phyloP scores from a whole-genome alignment of 2,797 vertebrate genomes.

The Acridotheres tristis region DNA sequence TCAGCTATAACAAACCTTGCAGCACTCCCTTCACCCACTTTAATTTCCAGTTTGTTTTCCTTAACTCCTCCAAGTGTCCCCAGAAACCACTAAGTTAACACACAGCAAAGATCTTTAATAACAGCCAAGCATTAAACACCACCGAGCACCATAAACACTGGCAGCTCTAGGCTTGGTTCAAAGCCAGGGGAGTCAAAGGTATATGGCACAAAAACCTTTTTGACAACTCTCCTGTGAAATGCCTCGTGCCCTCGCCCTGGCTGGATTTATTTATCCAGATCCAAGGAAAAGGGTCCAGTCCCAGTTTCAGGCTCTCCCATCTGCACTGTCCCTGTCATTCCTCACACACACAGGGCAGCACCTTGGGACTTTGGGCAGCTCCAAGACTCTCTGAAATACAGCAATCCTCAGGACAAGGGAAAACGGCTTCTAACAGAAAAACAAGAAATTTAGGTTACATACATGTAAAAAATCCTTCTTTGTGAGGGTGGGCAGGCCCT shows the following conservation, averaged over 20 bases:
- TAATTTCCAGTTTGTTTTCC: neutral
- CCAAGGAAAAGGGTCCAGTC: neutral
- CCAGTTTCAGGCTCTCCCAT: neutral
- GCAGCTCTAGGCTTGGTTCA: neutral
- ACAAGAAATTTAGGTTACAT: neutral
- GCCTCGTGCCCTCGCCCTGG: neutral
- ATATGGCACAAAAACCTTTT: neutral
- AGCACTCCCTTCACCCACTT: neutral
- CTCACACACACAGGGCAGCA: neutral
- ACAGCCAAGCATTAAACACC: neutral
- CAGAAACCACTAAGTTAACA: neutral
- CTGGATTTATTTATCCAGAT: neutral
- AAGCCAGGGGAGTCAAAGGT: neutral
- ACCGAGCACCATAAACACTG: neutral
- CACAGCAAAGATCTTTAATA: neutral
- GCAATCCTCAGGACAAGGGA: neutral
- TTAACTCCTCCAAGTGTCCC: neutral
- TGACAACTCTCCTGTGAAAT: neutral
- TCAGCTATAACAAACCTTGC: neutral
- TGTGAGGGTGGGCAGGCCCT: neutral
- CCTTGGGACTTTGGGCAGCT: neutral
- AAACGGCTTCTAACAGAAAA: neutral
- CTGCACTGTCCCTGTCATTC: fast-evolving
- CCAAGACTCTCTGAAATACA: neutral
- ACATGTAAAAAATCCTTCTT: neutral